Base-by-base conservation (phyloP, 2,888 invertebrate species). In the Stenchaetothrips biformis region DNA sequence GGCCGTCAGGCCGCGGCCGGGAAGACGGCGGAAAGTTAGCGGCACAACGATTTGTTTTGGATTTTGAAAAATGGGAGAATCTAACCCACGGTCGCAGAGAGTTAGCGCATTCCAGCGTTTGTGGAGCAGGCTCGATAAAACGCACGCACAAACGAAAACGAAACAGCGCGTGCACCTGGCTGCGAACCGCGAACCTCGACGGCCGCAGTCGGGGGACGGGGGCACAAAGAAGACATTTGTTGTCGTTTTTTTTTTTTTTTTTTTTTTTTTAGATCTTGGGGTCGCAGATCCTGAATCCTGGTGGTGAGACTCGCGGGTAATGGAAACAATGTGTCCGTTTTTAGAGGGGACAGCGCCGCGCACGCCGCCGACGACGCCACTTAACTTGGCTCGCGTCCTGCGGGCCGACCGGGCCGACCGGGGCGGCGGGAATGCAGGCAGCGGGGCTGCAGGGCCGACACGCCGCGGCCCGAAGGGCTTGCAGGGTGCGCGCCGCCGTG, bases 281-380 rank as follows among this genome's bases (percentile, higher is more conserved):
- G 13, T 59, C 59, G 37, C 37, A 37, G 37, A 37, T 37, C 37
- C 37, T 37, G 37, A 1, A 37, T 37, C 37, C 37, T 37, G 37
- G 37, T 4, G 37, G 67, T 11, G 21, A n/a, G 67, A 25, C n/a
- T 25, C 67, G 67, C 67, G 67, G 25, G 25, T 25, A 74, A 74
- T 74, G 67, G 67, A 74, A 25, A 74, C 67, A 74, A 74, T 74
- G 67, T 74, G 21, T 74, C 67, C 67, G 21, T 74, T 74, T 74
- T 74, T 74, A 74, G 67, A 59, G 59, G 59, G 16, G 59, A 74
- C 37, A 37, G 37, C 37, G 37, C 37, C 37, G 37, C 37, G 37
- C 37, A 37, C 37, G 37, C 37, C 4, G 37, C 37, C 37, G 37
- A 37, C n/a, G n/a, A 21, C 67, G 67, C 67, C 67, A 74, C 67